A percentile compares a stretch with the other conserved stretches of the same genome.
Conservation (phyloP, 2,888 invertebrate genomes). For the Hypselothyrea guttata region DNA sequence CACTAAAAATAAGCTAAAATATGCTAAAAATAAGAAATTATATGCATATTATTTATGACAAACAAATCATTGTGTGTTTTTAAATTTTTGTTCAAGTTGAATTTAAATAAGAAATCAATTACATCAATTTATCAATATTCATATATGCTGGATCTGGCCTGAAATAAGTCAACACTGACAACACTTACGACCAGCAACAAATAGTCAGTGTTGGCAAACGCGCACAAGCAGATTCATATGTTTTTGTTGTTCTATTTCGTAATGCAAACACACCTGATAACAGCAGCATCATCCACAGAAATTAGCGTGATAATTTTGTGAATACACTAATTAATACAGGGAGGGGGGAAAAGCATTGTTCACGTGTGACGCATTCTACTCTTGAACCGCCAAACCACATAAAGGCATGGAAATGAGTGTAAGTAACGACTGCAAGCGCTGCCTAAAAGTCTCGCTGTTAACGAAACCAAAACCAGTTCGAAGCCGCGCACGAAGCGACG, state of each 20-base stretch:
- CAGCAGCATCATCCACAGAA: slow-evolving; percentile 10
- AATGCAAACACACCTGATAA: slow-evolving; percentile 45
- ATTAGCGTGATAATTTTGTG: slow-evolving; percentile 55
- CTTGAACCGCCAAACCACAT: slow-evolving; percentile 33
- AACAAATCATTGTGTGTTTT: too few species aligned
- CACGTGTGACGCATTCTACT: slow-evolving; percentile 48
- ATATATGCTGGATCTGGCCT: too few species aligned
- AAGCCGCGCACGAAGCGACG: slow-evolving; percentile 48
- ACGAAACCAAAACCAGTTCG: slow-evolving; percentile 74
- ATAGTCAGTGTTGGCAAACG: slow-evolving; percentile 19
- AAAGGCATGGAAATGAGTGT: slow-evolving; percentile 78
- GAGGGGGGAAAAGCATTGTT: slow-evolving; percentile 42
- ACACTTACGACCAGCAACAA: slow-evolving; percentile 19
- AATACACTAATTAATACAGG: slow-evolving; percentile 62
- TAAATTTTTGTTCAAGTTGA: too few species aligned
- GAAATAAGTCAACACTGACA: too few species aligned
- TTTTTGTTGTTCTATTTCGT: slow-evolving; percentile 42
- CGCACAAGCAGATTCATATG: neutral
- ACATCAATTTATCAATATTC: too few species aligned
- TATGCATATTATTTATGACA: too few species aligned
- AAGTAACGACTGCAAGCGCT: slow-evolving; percentile 54
- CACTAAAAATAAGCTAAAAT: too few species aligned
- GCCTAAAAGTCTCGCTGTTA: slow-evolving; percentile 14
- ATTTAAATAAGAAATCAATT: too few species aligned
- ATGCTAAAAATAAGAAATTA: too few species aligned